A percentile compares a stretch with the other conserved stretches of the same genome.
Conservation (phyloP, 2,888 invertebrate species). For the Dione vanillae region DNA sequence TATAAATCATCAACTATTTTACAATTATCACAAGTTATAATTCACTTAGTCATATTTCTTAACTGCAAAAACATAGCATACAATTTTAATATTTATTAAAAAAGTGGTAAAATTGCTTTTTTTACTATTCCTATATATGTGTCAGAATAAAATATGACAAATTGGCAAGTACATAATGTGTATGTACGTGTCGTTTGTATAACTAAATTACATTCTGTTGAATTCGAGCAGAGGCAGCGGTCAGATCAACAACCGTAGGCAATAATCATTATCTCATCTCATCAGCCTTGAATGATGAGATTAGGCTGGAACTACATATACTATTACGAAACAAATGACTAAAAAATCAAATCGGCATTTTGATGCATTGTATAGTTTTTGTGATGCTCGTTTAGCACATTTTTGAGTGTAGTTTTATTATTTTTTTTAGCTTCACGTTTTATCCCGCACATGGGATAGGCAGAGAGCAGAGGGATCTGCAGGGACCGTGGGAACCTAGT, state of each 20-base stretch:
- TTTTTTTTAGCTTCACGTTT: too few relatives aligned
- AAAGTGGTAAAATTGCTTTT: too few relatives aligned
- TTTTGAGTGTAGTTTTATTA: not conserved
- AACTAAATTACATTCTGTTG: slow-evolving; percentile 60
- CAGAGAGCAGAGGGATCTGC: too few relatives aligned
- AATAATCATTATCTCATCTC: slow-evolving; percentile 79
- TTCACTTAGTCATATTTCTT: too few relatives aligned
- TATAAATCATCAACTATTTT: too few relatives aligned
- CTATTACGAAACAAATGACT: slow-evolving; percentile 2
- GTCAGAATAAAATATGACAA: not conserved
- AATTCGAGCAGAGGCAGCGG: slow-evolving; percentile 65
- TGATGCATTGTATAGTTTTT: not conserved
- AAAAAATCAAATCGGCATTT: slow-evolving; percentile 5
- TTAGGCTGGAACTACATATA: slow-evolving; percentile 29
- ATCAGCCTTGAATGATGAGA: slow-evolving; percentile 76
- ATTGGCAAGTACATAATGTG: slow-evolving; percentile 1
- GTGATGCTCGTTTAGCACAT: slow-evolving; percentile 1
- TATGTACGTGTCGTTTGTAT: slow-evolving; percentile 17
- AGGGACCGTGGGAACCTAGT: too few relatives aligned
- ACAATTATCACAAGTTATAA: too few relatives aligned
- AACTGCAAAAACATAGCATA: too few relatives aligned
- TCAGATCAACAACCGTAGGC: slow-evolving; percentile 74
- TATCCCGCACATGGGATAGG: too few relatives aligned
- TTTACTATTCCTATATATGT: too few relatives aligned
- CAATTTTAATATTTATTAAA: too few relatives aligned